phyloP scores from a whole-genome alignment of 2,888 invertebrate species.

The Phortica magna region DNA sequence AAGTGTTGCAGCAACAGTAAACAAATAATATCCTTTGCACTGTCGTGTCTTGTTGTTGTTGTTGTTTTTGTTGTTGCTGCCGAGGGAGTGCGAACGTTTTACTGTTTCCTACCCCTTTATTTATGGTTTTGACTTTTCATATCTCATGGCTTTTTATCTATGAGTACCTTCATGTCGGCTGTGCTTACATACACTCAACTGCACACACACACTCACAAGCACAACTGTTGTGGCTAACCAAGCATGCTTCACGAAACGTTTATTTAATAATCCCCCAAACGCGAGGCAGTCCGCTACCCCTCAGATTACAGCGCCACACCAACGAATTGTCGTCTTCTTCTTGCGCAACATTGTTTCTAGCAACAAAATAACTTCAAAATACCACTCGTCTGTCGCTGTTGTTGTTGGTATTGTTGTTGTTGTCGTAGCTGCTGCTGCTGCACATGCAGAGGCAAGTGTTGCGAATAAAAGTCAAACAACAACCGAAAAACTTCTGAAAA shows the following conservation, averaged over 20 bases:
- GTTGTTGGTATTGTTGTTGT: conserved; percentile 35
- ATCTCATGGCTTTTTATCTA: not conserved
- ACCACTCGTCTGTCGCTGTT: no score
- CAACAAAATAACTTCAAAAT: not conserved
- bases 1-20: not conserved
- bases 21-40: not conserved
- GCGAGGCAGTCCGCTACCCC: conserved; percentile 24
- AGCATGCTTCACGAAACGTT: conserved; percentile 1
- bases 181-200: not conserved
- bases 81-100: no score
- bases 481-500: conserved; percentile 10
- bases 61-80: no score
- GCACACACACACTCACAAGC: not conserved
- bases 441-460: conserved; percentile 54
- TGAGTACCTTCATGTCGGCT: not conserved
- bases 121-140: no score
- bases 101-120: no score
- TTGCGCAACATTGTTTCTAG: not conserved
- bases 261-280: not conserved
- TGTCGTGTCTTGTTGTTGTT: no score
- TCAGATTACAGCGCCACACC: not conserved
- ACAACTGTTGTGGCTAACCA: conserved; percentile 2
- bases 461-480: conserved; percentile 20
- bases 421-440: conserved; percentile 51
- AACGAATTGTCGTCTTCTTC: not conserved